These are phyloP conservation scores for Brachypteracias leptosomus DNA, from an alignment of 2,113 vertebrate species.

Conservation along the genomic window DNA sequence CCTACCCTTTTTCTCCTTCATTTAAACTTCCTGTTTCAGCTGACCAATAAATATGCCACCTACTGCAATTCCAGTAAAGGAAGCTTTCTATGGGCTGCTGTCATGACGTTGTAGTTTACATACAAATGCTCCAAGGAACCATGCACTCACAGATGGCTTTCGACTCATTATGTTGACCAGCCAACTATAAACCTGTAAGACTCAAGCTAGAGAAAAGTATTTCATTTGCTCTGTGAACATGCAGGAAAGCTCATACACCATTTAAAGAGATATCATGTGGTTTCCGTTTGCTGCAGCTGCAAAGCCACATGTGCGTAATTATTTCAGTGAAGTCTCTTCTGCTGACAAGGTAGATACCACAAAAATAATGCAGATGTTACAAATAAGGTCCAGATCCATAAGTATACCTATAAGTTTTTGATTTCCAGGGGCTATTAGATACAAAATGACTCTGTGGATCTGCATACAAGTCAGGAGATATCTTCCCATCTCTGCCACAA, in stretches of 20 bases:
- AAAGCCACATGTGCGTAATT: not conserved
- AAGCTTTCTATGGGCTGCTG: not conserved
- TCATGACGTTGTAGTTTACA: not conserved
- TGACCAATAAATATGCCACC: not conserved
- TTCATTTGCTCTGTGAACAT: not conserved
- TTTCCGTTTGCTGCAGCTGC: conserved; percentile 37
- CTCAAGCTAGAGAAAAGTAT: not conserved
- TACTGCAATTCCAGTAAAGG: not conserved
- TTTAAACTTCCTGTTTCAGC: not conserved
- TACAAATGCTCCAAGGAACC: not conserved
- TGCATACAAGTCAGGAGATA: not conserved
- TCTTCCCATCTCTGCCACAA: not conserved
- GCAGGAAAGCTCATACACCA: not conserved
- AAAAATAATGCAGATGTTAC: conserved; percentile 13
- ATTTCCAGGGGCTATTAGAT: not conserved
- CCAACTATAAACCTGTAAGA: not conserved
- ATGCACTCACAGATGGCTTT: not conserved
- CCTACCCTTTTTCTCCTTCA: not conserved
- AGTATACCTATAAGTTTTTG: not conserved
- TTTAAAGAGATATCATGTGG: not conserved
- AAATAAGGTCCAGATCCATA: conserved; percentile 7
- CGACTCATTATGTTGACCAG: not conserved
- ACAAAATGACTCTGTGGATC: not conserved
- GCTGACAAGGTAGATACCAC: conserved; percentile 32
- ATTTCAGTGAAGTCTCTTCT: conserved; percentile 17